Percentiles rank a stretch among this genome's conserved stretches.
Conservation (phyloP, 2,888 invertebrate species). For the Trilocha varians region DNA sequence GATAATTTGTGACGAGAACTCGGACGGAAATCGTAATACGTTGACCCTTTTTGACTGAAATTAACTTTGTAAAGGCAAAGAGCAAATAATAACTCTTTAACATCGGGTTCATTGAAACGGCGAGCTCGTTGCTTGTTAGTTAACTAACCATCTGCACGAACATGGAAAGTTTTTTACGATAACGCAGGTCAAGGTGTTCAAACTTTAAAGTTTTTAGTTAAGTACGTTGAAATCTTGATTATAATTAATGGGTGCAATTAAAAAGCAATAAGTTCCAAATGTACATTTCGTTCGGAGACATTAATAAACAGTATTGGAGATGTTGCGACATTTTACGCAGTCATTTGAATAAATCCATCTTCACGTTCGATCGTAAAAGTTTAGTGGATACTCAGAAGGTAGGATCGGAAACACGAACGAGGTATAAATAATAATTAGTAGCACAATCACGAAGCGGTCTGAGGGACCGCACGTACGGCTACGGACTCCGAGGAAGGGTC, state of each 20-base stretch:
- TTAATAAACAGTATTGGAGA: background rate
- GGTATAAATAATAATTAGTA: slow-evolving; percentile 25
- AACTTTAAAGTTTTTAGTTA: background rate
- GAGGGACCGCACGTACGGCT: slow-evolving; percentile 11
- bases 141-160: slow-evolving; percentile 12
- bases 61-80: slow-evolving; percentile 30
- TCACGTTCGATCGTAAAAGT: slow-evolving; percentile 12
- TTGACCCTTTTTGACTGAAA: slow-evolving; percentile 23
- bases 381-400: slow-evolving; percentile 6
- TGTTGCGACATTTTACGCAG: slow-evolving; percentile 2
- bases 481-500: too few species aligned
- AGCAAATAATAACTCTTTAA: background rate
- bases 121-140: background rate
- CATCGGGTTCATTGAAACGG: background rate
- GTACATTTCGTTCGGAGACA: background rate
- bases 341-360: slow-evolving; percentile 5
- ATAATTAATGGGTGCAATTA: background rate
- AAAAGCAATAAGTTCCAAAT: background rate
- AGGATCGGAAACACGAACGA: background rate
- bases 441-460: slow-evolving; percentile 19
- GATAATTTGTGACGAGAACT: slow-evolving; percentile 18
- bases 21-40: slow-evolving; percentile 15
- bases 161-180: slow-evolving; percentile 1
- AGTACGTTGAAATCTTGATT: background rate
- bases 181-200: background rate